phyloP scores from a whole-genome alignment of 2,888 invertebrate genomes.

The Dyspetes luteomarginatus region DNA sequence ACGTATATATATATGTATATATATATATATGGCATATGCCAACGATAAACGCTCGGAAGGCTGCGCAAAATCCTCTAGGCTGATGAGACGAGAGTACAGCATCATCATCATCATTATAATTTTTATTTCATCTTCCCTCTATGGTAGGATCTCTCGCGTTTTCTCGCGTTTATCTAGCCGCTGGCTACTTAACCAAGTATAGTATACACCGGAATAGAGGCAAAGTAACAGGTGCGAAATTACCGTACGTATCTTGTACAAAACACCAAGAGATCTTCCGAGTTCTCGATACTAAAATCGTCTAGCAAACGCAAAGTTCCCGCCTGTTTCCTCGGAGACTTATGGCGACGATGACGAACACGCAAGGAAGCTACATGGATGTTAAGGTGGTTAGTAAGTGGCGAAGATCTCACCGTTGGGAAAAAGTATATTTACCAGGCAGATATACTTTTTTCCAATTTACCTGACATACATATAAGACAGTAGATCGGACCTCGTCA shows the following conservation, averaged over 20 bases:
- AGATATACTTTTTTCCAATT: too few relatives aligned
- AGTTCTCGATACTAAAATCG: neutral
- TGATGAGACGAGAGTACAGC: constrained; percentile 32
- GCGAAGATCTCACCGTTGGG: neutral
- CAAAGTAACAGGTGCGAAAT: constrained; percentile 51
- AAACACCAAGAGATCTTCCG: neutral
- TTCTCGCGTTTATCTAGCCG: constrained; percentile 40
- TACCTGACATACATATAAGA: too few relatives aligned
- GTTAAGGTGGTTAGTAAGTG: neutral
- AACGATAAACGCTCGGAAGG: neutral
- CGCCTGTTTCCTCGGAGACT: neutral
- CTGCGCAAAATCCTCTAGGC: neutral
- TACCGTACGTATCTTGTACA: constrained; percentile 2
- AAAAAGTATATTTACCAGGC: neutral
- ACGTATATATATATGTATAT: neutral
- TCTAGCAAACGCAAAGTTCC: neutral
- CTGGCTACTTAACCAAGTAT: constrained; percentile 38
- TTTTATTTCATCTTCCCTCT: constrained; percentile 1
- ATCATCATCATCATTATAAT: neutral
- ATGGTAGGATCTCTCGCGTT: constrained; percentile 8
- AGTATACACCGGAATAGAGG: constrained; percentile 17
- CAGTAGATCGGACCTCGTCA: constrained; percentile 6
- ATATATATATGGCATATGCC: neutral
- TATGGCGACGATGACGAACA: constrained; percentile 22
- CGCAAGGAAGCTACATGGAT: constrained; percentile 38